A percentile compares a stretch with the other conserved stretches of the same genome.
phyloP scores from a whole-genome alignment of 64 coral and sea anemone genomes.

The Actinia equina region DNA sequence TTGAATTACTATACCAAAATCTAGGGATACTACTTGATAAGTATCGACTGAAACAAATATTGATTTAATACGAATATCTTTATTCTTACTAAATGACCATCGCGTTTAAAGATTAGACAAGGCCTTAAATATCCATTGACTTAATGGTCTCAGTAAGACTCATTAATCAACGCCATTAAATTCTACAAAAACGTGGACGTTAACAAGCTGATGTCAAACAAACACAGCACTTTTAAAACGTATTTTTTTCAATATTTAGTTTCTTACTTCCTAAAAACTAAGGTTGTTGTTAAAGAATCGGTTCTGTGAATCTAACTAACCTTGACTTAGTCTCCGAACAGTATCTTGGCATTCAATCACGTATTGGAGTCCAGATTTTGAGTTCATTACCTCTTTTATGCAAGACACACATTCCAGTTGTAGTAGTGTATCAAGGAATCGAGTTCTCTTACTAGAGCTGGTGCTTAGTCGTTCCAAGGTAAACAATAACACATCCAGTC shows the following conservation, averaged over 20 bases:
- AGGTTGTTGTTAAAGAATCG: not conserved
- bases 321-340: slow-evolving; percentile 52
- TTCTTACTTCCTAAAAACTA: not conserved
- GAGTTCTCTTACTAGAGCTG: not conserved
- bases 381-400: slow-evolving; percentile 82
- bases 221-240: too few relatives aligned
- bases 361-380: slow-evolving; percentile 78
- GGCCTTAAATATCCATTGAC: too few relatives aligned
- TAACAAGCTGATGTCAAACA: too few relatives aligned
- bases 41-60: too few relatives aligned
- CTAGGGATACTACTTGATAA: too few relatives aligned
- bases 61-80: too few relatives aligned
- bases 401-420: slow-evolving; percentile 84
- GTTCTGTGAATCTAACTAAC: slow-evolving; percentile 24
- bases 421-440: slow-evolving; percentile 59
- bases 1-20: too few relatives aligned
- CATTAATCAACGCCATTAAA: too few relatives aligned
- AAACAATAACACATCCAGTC: slow-evolving; percentile 62
- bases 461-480: slow-evolving; percentile 58
- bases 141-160: too few relatives aligned
- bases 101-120: too few relatives aligned
- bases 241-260: not conserved
- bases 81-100: too few relatives aligned
- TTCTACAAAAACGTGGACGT: too few relatives aligned
- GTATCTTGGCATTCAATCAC: slow-evolving; percentile 67